Evolutionary conservation across 2,888 invertebrate species (phyloP).

Genomic region (Pelosia muscerda): DNA sequence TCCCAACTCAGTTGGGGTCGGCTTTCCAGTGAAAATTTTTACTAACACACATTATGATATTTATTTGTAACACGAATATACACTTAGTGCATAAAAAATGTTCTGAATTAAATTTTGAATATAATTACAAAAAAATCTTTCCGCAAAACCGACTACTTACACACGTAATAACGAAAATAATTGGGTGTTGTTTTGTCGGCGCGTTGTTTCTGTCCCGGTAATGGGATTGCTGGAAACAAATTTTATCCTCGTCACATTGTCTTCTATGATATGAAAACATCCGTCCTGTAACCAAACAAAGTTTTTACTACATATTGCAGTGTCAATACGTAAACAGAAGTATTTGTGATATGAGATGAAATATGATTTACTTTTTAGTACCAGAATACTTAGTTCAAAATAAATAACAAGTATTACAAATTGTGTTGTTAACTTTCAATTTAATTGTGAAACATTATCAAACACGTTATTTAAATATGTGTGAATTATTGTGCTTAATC

Average conservation of each 20-base stretch:
- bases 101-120: no score
- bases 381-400: no score
- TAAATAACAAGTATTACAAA: not conserved
- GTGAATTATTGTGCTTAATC: no score
- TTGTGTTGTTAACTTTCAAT: not conserved
- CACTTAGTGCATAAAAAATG: no score
- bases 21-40: no score
- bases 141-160: no score
- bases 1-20: no score
- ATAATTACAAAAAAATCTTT: no score
- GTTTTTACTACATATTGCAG: slow-evolving; percentile 2
- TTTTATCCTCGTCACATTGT: not conserved
- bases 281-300: not conserved
- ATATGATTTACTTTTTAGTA: not conserved
- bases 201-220: not conserved
- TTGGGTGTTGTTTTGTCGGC: not conserved
- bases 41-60: no score
- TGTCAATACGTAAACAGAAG: not conserved
- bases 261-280: slow-evolving; percentile 3
- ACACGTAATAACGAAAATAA: not conserved
- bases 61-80: no score
- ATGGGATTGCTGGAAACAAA: not conserved
- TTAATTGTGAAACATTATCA: not conserved
- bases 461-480: no score
- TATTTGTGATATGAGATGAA: not conserved